Percentiles rank a stretch among this genome's conserved stretches.
These are phyloP conservation scores for Orthosia gothica DNA, from an alignment of 2,888 invertebrate species.

Conservation along the genomic window DNA sequence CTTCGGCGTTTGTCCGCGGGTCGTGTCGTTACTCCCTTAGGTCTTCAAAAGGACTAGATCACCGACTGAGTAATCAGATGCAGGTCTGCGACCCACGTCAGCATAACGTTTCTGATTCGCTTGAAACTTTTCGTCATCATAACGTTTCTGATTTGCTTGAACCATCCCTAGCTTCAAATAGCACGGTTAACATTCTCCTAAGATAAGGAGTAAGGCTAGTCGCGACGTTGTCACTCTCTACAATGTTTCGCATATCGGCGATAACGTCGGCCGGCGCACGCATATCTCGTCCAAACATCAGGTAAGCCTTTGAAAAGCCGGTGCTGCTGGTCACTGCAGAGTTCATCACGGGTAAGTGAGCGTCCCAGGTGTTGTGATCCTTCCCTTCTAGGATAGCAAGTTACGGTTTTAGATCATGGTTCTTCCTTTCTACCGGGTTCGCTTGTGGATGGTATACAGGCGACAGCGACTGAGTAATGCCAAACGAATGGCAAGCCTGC, in stretches of 20 bases:
- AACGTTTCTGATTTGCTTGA: background rate
- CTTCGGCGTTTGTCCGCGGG: background rate
- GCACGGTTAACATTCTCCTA: background rate
- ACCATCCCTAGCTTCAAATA: background rate
- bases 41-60: background rate
- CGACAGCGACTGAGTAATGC: slow-evolving; percentile 16
- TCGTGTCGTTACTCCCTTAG: background rate
- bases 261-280: background rate
- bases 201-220: background rate
- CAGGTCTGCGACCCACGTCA: background rate
- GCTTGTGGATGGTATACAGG: slow-evolving; percentile 26
- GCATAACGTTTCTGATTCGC: background rate
- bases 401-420: slow-evolving; percentile 20
- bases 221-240: background rate
- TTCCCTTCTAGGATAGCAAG: slow-evolving; percentile 7
- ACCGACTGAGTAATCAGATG: background rate
- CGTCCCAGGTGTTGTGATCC: slow-evolving; percentile 18
- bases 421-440: slow-evolving; percentile 23
- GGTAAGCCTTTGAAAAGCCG: background rate
- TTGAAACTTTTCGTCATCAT: background rate
- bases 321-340: background rate
- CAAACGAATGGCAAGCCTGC: slow-evolving; percentile 16
- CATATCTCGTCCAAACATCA: background rate
- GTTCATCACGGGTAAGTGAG: slow-evolving; percentile 26
- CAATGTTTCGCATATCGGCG: slow-evolving; percentile 3